A percentile compares a stretch with the other conserved stretches of the same genome.
phyloP scores from a whole-genome alignment of 2,888 invertebrate genomes.

The Drosophila conformis region DNA sequence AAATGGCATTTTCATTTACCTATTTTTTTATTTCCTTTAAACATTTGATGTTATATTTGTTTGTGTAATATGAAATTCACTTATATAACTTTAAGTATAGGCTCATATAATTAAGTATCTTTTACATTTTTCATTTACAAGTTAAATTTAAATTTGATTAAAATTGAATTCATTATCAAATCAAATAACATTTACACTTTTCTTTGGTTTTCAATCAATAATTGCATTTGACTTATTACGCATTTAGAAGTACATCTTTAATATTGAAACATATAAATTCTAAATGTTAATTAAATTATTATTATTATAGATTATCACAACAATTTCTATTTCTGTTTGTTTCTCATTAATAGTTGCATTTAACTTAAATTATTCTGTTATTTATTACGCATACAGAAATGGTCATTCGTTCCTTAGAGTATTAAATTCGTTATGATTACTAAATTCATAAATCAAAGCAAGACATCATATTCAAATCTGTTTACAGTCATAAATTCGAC shows the following conservation, averaged over 20 bases:
- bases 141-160: no score
- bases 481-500: conserved; percentile 91
- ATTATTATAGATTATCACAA: neutral
- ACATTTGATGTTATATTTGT: neutral
- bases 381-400: neutral
- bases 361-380: neutral
- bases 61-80: neutral
- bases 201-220: neutral
- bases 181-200: neutral
- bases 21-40: conserved; percentile 14
- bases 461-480: conserved; percentile 21
- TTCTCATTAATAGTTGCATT: neutral
- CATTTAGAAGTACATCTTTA: neutral
- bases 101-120: neutral
- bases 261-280: neutral
- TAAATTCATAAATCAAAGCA: neutral
- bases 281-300: neutral
- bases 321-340: neutral
- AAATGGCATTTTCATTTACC: conserved; percentile 2
- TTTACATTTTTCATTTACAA: neutral
- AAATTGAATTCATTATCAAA: neutral
- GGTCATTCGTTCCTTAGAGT: neutral
- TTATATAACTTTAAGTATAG: neutral
- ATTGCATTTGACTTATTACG: neutral
- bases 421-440: neutral